Base-by-base conservation (phyloP, 1,140 invertebrate species). In the Drosophila sp. region DNA sequence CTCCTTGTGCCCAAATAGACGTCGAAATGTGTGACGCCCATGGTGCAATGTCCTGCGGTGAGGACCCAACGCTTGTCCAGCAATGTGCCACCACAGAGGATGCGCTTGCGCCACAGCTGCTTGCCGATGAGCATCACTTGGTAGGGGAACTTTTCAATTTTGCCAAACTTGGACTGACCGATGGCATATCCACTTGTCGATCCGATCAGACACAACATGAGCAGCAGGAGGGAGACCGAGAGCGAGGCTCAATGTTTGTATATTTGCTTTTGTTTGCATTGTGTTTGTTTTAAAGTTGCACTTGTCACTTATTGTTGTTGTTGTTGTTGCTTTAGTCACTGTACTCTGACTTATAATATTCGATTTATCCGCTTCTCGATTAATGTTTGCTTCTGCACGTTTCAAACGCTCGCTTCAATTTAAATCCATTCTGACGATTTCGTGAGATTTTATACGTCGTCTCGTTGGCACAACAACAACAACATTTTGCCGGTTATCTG, bases 1-100 rank as follows among this genome's bases (percentile, higher is more conserved):
- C 82, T 91, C 29, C 82, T 64, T 4, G 90, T 91, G 29, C 90
- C 90, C 79, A 91, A 9, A 16, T 91, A 91, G 0, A 91, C 76
- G 51, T 91, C 90, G 38, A 75, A 91, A 9, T 90, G 89, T 16
- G 89, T 91, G 27, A 91, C 90, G 0, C 90, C 90, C 80, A 96
- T 96, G 16, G 96, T 93, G 80, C 96, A 97, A 83, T 97, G 96
- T 46, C 96, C 96, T 9, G 96, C 96, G 9, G 96, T 96, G 21
- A 97, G 90, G 25, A 97, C 93, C 90, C 96, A 95, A 4, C 94
- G 92, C 1, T 93, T 84, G 72, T 96, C 95, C 62, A 97, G 94
- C 9, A 97, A 90, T 0, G 95, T 95, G 56, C 96, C 96, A 36
- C 96, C 96, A 76, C 96, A 97, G 0, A 97, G 80, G 7, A 91